Percentiles rank a stretch among this genome's conserved stretches.
Evolutionary conservation across 2,797 vertebrate genomes (phyloP).

Genomic region (Anguilla obscura): DNA sequence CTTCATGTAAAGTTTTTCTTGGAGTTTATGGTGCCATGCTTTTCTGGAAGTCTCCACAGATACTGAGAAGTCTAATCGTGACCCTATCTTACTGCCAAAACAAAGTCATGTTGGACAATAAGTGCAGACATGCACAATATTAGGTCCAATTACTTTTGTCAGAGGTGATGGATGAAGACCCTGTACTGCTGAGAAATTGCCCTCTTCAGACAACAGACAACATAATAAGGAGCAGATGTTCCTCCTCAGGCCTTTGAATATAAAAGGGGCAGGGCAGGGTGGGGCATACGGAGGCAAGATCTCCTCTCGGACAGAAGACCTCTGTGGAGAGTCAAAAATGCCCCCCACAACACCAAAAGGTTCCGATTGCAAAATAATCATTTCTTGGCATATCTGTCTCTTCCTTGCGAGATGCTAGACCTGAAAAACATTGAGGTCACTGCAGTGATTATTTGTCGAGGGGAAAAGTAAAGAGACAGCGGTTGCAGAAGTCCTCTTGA

Average conservation of each 20-base stretch:
- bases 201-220: conserved; percentile 20
- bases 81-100: conserved; percentile 1
- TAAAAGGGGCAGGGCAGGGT: not conserved
- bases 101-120: conserved; percentile 2
- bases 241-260: conserved; percentile 17
- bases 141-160: conserved; percentile 38
- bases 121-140: not conserved
- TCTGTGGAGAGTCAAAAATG: conserved; percentile 23
- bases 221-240: conserved; percentile 41
- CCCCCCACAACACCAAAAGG: not conserved
- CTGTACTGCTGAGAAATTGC: conserved; percentile 32
- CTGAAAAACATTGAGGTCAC: not conserved
- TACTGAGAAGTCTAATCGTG: not conserved
- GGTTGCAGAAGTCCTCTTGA: conserved; percentile 18
- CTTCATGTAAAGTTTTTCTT: not conserved
- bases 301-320: conserved; percentile 1
- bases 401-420: not conserved
- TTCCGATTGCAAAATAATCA: not conserved
- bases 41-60: not conserved
- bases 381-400: not conserved
- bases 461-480: conserved; percentile 20
- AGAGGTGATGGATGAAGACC: conserved; percentile 34
- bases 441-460: conserved; percentile 32
- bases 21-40: not conserved
- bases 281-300: not conserved